Evolutionary conservation across 2,113 vertebrate genomes (phyloP).

Genomic region (Pleuronectes platessa): DNA sequence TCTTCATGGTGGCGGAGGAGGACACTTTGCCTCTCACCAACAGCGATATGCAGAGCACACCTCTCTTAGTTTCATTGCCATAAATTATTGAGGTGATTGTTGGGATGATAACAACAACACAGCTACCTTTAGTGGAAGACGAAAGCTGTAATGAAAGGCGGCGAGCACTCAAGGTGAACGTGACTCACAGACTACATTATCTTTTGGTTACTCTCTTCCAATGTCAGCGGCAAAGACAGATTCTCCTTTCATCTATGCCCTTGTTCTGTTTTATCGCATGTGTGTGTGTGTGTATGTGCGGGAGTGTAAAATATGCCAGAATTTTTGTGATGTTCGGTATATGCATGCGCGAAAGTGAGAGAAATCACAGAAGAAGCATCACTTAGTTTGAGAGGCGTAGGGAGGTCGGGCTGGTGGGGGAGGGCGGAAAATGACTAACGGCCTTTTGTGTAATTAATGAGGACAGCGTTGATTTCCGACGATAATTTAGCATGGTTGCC

Average conservation of each 20-base stretch:
- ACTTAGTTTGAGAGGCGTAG: slow-evolving; percentile 67
- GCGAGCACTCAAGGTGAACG: slow-evolving; percentile 79
- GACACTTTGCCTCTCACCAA: slow-evolving; percentile 54
- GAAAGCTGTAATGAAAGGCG: slow-evolving; percentile 71
- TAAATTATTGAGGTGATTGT: slow-evolving; percentile 83
- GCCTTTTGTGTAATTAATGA: slow-evolving; percentile 86
- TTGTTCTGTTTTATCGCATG: slow-evolving; percentile 69
- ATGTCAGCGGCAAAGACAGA: slow-evolving; percentile 84
- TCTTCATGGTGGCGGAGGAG: slow-evolving; percentile 47
- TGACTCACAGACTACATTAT: slow-evolving; percentile 83
- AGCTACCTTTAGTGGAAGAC: slow-evolving; percentile 64
- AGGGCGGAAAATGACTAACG: slow-evolving; percentile 77
- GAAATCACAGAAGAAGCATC: slow-evolving; percentile 66
- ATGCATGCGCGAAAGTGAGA: slow-evolving; percentile 54
- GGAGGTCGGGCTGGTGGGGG: slow-evolving; percentile 50
- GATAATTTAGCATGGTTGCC: slow-evolving; percentile 84
- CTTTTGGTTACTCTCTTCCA: slow-evolving; percentile 78
- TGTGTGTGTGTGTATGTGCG: slow-evolving; percentile 4
- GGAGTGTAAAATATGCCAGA: slow-evolving; percentile 59
- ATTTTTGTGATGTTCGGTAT: slow-evolving; percentile 43
- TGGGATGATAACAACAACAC: slow-evolving; percentile 71
- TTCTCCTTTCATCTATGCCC: slow-evolving; percentile 81
- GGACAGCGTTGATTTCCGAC: slow-evolving; percentile 82
- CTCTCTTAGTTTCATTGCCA: slow-evolving; percentile 74
- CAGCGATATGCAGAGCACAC: slow-evolving; percentile 67